Evolutionary conservation across 2,888 invertebrate genomes (phyloP), one percentile per base, ranked within the genome.

Genomic region (Alentia gelatinosa): DNA sequence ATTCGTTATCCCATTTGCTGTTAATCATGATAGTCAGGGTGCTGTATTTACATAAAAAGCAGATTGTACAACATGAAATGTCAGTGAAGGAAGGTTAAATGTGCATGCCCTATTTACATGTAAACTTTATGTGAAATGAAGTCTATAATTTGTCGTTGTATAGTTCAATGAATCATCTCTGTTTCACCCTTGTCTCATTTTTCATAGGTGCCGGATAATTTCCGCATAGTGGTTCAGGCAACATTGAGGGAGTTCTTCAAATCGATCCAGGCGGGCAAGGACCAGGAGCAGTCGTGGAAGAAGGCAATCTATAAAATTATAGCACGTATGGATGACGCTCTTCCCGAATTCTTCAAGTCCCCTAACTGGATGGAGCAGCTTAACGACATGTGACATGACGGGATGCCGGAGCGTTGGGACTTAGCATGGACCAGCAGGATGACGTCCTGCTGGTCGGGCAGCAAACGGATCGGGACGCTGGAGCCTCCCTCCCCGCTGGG

Each of bases 301-400:
- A 99, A 99, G 97, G 98, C 99, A 95, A 99, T 99, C 97, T 99
- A 99, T 97, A 99, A 99, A 95, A 98, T 99, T 95, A 99, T 99
- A 97, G 99, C 99, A 95, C 98, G 99, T 96, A 97, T 99, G 97
- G 99, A 99, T 97, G 99, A 99, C 97, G 98, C 98, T 93, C 98
- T 99, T 95, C 99, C 99, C 94, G 99, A 99, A 96, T 99, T 99
- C 97, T 99, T 99, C 97, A 99, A 99, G 97, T 98, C 99, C 95
- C 99, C 99, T 94, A 99, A 99, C 97, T 99, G 99, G 97, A 98
- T 99, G 97, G 99, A 99, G 96, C 99, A 99, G 96, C 97, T 99
- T 96, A 99, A 95, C 12, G 96, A 96, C 86, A 93, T 94, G 91
- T 95, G 93, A 91, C 86, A 86, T 50, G 86, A 86, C 35, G 86